Conservation (phyloP, 2,888 invertebrate genomes). For the Timema podura region DNA sequence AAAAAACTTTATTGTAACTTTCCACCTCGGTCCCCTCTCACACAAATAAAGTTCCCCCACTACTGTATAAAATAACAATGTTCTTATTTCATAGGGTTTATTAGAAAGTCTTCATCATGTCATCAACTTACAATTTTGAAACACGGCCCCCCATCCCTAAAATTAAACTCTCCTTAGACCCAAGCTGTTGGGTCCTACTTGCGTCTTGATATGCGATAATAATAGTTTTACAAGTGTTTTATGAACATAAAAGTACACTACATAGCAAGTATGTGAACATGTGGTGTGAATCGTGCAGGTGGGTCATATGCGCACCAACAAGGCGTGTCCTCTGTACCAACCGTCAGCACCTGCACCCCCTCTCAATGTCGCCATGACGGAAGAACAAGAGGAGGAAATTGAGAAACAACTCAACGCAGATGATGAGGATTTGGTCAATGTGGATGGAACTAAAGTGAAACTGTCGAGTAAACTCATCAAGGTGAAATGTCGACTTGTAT, state of each 20-base stretch:
- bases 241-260: too few relatives aligned
- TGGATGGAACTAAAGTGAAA: constrained; percentile 92
- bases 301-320: constrained; percentile 85
- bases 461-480: constrained; percentile 83
- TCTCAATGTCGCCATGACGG: constrained; percentile 67
- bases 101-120: too few relatives aligned
- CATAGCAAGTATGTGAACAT: constrained; percentile 9
- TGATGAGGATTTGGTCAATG: constrained; percentile 83
- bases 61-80: too few relatives aligned
- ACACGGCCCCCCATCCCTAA: too few relatives aligned
- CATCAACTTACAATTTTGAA: too few relatives aligned
- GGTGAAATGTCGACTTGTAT: too few relatives aligned
- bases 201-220: not conserved
- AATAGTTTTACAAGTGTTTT: not conserved
- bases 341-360: constrained; percentile 59
- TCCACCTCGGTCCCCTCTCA: too few relatives aligned
- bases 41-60: too few relatives aligned
- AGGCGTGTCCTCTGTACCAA: constrained; percentile 93
- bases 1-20: too few relatives aligned
- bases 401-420: constrained; percentile 72
- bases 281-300: constrained; percentile 38
- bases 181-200: not conserved
- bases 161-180: not conserved
- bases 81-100: too few relatives aligned
- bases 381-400: constrained; percentile 75